Conservation (phyloP, 2,797 vertebrate species). For the Muscicapa comitata region DNA sequence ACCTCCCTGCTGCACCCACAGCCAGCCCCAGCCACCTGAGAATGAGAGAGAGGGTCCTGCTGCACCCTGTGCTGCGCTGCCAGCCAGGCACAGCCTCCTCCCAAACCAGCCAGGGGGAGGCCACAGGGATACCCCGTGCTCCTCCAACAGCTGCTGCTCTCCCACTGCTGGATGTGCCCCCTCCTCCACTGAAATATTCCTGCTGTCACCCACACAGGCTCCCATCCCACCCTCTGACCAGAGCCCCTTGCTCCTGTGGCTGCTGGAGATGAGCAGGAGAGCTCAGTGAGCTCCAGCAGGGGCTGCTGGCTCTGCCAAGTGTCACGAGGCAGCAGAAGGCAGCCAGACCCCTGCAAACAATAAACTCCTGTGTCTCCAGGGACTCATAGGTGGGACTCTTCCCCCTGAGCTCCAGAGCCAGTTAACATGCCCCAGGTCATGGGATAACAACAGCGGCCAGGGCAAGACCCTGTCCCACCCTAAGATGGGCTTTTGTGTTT, state of each 20-base stretch:
- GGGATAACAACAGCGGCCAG: not conserved
- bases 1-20: rapidly evolving
- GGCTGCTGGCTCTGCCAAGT: not conserved
- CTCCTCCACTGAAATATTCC: not conserved
- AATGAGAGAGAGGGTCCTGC: not conserved
- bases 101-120: not conserved
- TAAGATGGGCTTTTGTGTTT: not conserved
- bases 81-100: not conserved
- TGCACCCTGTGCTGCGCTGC: not conserved
- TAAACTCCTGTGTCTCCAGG: not conserved
- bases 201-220: not conserved
- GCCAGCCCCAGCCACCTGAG: not conserved
- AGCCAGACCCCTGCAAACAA: not conserved
- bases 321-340: not conserved
- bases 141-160: not conserved
- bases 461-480: not conserved
- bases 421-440: not conserved
- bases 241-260: not conserved
- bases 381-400: not conserved
- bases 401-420: not conserved
- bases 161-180: not conserved
- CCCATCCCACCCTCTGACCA: not conserved
- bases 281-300: not conserved
- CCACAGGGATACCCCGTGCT: not conserved
- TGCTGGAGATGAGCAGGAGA: not conserved